Evolutionary conservation across 1,140 invertebrate species (phyloP), one percentile per base, ranked within the genome.

Genomic region (Heliconius himera): DNA sequence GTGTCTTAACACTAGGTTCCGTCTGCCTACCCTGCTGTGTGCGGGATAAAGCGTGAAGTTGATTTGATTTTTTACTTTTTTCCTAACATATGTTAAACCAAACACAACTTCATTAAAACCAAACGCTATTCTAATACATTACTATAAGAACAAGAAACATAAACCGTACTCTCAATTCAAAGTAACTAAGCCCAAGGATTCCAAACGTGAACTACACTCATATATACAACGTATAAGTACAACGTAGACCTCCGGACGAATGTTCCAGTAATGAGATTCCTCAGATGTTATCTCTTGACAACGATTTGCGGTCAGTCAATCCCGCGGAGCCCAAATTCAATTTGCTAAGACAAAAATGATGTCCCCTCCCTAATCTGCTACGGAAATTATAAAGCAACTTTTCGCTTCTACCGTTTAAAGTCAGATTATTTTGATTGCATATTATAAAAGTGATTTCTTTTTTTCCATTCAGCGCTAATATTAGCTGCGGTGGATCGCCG

Each of bases 241-340:
- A 51, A 20, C 1, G 36, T 56, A 51, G 74, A 70, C 77, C 79
- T 71, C 49, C n/a, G 83, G 84, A 86, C 86, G 82, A 90, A 89
- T 90, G 87, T 88, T 88, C 87, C 74, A 88, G 84, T 93, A 93
- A 93, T 93, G 91, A 93, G 90, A 93, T 93, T 93, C 91, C 89
- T 90, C 80, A 85, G 89, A 88, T 89, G 90, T 88, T 93, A 91
- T 93, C 91, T 89, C 90, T 87, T 91, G 89, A 93, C 91, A 91
- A 90, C 86, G 86, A 91, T 92, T 92, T 93, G 91, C 86, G 90
- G 91, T 91, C 90, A 93, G 87, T 92, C 89, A 90, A 91, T 93
- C 90, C 77, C 75, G 82, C 81, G 77, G 80, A 89, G 86, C 89
- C 90, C 86, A 85, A 91, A 92, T 93, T 92, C 89, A 91, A 91